Percentiles rank a stretch among this genome's conserved stretches.
These are phyloP conservation scores for Andrena hattorfiana DNA, from an alignment of 2,888 invertebrate species.

Conservation along the genomic window DNA sequence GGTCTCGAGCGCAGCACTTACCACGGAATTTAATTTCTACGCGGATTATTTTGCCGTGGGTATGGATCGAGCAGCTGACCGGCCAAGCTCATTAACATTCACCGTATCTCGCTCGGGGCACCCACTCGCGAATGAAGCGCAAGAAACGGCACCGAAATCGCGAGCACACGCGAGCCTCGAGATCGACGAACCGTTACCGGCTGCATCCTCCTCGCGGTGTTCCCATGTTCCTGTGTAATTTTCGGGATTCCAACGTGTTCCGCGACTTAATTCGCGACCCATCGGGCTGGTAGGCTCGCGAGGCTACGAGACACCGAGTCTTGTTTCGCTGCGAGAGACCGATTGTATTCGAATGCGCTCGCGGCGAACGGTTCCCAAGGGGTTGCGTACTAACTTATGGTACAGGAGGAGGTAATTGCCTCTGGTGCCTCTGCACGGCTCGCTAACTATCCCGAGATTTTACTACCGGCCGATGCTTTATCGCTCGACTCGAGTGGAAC, in stretches of 20 bases:
- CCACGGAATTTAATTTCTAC: slow-evolving; percentile 70
- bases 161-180: slow-evolving; percentile 38
- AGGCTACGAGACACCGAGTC: slow-evolving; percentile 6
- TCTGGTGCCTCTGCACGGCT: neutral
- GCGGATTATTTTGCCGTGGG: slow-evolving; percentile 56
- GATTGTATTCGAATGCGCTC: slow-evolving; percentile 28
- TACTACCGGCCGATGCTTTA: slow-evolving; percentile 15
- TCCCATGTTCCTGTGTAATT: slow-evolving; percentile 55
- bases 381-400: slow-evolving; percentile 1
- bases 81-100: slow-evolving; percentile 79
- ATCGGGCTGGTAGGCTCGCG: neutral
- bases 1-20: slow-evolving; percentile 3
- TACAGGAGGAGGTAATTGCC: slow-evolving; percentile 31
- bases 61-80: slow-evolving; percentile 65
- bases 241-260: slow-evolving; percentile 18
- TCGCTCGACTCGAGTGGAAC: neutral
- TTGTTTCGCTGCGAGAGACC: neutral
- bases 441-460: slow-evolving; percentile 7
- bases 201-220: slow-evolving; percentile 32
- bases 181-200: slow-evolving; percentile 61
- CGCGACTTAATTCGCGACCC: slow-evolving; percentile 29
- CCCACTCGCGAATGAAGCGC: slow-evolving; percentile 78
- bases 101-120: slow-evolving; percentile 76
- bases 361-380: slow-evolving; percentile 10
- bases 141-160: slow-evolving; percentile 66